phyloP scores from a whole-genome alignment of 2,888 invertebrate genomes.

The Hypomecis punctinalis region DNA sequence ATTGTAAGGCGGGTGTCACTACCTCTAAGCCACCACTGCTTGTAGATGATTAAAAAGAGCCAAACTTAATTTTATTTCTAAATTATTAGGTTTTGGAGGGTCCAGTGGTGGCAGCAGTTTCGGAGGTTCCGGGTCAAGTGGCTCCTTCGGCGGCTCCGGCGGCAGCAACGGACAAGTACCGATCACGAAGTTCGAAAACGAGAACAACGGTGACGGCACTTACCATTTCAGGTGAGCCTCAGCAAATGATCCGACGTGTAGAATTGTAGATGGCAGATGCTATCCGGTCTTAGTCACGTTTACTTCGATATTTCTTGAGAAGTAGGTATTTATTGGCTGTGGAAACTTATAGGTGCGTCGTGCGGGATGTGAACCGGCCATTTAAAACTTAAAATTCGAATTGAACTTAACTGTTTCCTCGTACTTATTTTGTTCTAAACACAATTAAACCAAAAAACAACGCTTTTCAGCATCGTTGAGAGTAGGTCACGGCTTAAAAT shows the following conservation, averaged over 20 bases:
- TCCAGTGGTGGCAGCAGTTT: conserved; percentile 59
- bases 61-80: neutral
- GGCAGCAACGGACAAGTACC: conserved; percentile 79
- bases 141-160: conserved; percentile 48
- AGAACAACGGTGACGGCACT: conserved; percentile 87
- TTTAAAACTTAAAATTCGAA: too few species aligned
- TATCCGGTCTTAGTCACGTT: conserved; percentile 17
- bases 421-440: too few species aligned
- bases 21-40: too few species aligned
- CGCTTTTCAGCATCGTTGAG: too few species aligned
- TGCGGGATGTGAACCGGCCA: too few species aligned
- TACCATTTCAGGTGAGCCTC: conserved; percentile 85
- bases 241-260: conserved; percentile 2
- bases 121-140: conserved; percentile 54
- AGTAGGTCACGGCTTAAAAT: too few species aligned
- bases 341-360: too few species aligned
- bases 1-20: too few species aligned
- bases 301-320: conserved; percentile 8
- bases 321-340: neutral
- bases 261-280: conserved; percentile 9
- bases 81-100: conserved; percentile 25
- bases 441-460: too few species aligned
- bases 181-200: conserved; percentile 86
- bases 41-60: too few species aligned
- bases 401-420: too few species aligned